phyloP scores from a whole-genome alignment of 2,888 invertebrate genomes.

The Synanthedon vespiformis region DNA sequence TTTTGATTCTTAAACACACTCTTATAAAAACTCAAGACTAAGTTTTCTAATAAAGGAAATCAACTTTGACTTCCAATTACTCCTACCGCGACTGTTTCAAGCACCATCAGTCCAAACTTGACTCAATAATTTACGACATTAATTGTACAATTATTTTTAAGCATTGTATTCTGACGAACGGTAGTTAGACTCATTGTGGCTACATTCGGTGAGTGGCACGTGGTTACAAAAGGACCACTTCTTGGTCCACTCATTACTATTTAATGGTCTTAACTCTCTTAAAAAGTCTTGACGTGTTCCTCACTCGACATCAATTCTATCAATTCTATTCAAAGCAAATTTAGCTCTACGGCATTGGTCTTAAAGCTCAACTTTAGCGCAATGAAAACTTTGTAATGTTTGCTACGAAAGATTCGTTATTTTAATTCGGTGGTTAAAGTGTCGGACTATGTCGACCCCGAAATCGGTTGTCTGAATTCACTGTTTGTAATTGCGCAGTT shows the following conservation, averaged over 20 bases:
- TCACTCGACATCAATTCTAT: constrained; percentile 17
- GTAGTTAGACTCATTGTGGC: constrained; percentile 58
- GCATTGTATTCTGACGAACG: constrained; percentile 56
- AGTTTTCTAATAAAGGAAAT: constrained; percentile 24
- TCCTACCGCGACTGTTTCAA: constrained; percentile 39
- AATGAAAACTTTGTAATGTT: constrained; percentile 12
- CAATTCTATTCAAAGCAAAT: constrained; percentile 7
- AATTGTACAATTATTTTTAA: constrained; percentile 66
- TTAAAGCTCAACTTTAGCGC: constrained; percentile 7
- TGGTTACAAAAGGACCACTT: constrained; percentile 58
- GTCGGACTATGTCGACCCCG: constrained; percentile 61
- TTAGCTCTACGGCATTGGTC: constrained; percentile 10
- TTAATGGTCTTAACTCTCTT: constrained; percentile 57
- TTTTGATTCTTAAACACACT: too few relatives aligned
- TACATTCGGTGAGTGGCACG: constrained; percentile 53
- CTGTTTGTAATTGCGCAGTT: constrained; percentile 49
- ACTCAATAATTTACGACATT: constrained; percentile 30
- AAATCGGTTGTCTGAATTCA: constrained; percentile 57
- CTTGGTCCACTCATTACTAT: constrained; percentile 64
- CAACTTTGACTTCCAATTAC: constrained; percentile 53
- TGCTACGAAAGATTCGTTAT: constrained; percentile 54
- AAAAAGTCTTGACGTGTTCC: constrained; percentile 50
- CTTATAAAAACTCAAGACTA: constrained; percentile 11
- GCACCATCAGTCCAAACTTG: constrained; percentile 36
- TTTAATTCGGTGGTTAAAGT: constrained; percentile 55